phyloP scores from a whole-genome alignment of 2,888 invertebrate genomes.

The Cryptus armator region DNA sequence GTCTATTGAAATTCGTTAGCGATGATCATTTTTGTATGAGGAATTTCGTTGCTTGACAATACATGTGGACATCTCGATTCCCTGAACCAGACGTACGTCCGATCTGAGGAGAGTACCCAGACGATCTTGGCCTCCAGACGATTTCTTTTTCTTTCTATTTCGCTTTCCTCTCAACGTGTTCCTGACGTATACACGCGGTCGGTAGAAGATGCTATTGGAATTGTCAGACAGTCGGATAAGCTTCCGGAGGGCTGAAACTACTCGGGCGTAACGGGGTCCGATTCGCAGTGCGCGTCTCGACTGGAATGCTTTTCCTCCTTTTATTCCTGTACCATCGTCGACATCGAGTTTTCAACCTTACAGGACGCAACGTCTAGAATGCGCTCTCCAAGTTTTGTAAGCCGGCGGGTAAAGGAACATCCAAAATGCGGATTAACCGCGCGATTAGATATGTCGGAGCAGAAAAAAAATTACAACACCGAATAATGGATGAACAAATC shows the following conservation, averaged over 20 bases:
- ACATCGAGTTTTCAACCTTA: slow-evolving; percentile 50
- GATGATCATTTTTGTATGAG: background rate
- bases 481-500: background rate
- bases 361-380: background rate
- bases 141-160: slow-evolving; percentile 20
- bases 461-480: background rate
- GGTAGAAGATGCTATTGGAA: slow-evolving; percentile 63
- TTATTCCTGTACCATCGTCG: slow-evolving; percentile 44
- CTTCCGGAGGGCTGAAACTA: slow-evolving; percentile 58
- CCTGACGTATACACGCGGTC: slow-evolving; percentile 54
- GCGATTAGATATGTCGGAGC: slow-evolving; percentile 30
- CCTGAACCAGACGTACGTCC: background rate
- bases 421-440: slow-evolving; percentile 29
- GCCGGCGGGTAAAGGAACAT: slow-evolving; percentile 15
- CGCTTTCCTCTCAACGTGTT: slow-evolving; percentile 41
- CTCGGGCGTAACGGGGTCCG: slow-evolving; percentile 61
- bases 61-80: background rate
- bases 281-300: slow-evolving; percentile 52
- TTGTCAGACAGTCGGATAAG: slow-evolving; percentile 67
- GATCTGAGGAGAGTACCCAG: slow-evolving; percentile 12
- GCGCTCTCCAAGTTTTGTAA: slow-evolving; percentile 11
- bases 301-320: slow-evolving; percentile 59
- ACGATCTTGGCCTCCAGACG: slow-evolving; percentile 51
- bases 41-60: background rate
- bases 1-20: background rate